These are phyloP conservation scores for Lepetodrilus schrolli DNA, from an alignment of 2,888 invertebrate species.

Conservation along the genomic window DNA sequence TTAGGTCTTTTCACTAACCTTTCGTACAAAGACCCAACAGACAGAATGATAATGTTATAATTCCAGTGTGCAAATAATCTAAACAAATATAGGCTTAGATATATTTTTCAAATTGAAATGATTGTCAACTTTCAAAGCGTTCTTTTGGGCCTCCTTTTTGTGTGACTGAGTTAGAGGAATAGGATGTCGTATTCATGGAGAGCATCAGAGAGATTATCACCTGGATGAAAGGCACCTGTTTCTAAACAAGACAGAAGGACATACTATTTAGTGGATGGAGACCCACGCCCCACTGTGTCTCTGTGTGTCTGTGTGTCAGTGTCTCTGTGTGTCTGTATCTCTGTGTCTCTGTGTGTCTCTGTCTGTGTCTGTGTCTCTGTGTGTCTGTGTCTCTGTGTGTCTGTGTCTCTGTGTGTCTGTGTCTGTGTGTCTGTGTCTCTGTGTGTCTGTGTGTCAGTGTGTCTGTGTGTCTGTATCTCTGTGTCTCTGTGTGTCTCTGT, in stretches of 20 bases:
- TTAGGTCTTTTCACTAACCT: background rate
- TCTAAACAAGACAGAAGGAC: background rate
- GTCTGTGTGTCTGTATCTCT: no score
- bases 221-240: conserved; percentile 7
- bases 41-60: conserved; percentile 22
- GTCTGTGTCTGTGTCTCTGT: no score
- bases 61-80: conserved; percentile 2
- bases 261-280: background rate
- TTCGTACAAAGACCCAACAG: background rate
- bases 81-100: background rate
- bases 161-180: background rate
- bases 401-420: no score
- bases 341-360: no score
- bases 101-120: background rate
- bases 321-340: no score
- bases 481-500: no score
- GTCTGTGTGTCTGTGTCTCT: no score
- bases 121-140: background rate
- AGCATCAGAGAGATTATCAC: background rate
- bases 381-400: no score
- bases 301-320: no score
- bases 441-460: no score
- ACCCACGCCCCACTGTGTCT: no score
- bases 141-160: background rate
- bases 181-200: background rate